A percentile compares a stretch with the other conserved stretches of the same genome.
These are phyloP conservation scores for Papilio machaon DNA, from an alignment of 1,140 invertebrate species.

Conservation along the genomic window DNA sequence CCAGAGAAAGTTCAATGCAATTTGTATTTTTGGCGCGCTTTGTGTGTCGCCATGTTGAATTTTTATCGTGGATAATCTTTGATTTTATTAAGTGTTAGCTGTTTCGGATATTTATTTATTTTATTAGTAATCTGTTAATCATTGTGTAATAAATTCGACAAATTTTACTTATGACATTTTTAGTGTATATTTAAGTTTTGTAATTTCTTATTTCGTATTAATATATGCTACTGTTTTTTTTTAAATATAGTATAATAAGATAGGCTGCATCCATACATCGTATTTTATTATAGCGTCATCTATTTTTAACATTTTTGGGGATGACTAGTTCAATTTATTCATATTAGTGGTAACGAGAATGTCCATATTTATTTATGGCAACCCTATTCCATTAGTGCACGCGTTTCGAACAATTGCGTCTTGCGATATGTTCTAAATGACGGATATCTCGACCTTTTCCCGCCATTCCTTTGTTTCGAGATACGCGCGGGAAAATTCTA, in stretches of 20 bases:
- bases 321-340: too few species aligned
- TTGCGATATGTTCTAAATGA: conserved; percentile 32
- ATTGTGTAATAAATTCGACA: too few species aligned
- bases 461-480: conserved; percentile 29
- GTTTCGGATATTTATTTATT: too few species aligned
- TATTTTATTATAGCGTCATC: too few species aligned
- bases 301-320: too few species aligned
- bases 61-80: background rate
- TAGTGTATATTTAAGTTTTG: too few species aligned
- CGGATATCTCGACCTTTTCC: conserved; percentile 28
- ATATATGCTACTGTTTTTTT: too few species aligned
- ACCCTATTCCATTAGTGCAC: conserved; percentile 5
- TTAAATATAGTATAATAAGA: too few species aligned
- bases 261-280: too few species aligned
- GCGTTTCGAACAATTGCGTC: conserved; percentile 8
- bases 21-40: conserved; percentile 46
- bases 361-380: background rate
- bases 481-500: conserved; percentile 22
- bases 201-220: too few species aligned
- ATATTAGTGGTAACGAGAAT: background rate
- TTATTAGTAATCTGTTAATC: too few species aligned
- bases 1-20: conserved; percentile 46
- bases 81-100: background rate
- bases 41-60: conserved; percentile 2
- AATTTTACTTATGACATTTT: too few species aligned